These are phyloP conservation scores for Cheilosia grossa DNA, from an alignment of 2,888 invertebrate species.

Conservation along the genomic window DNA sequence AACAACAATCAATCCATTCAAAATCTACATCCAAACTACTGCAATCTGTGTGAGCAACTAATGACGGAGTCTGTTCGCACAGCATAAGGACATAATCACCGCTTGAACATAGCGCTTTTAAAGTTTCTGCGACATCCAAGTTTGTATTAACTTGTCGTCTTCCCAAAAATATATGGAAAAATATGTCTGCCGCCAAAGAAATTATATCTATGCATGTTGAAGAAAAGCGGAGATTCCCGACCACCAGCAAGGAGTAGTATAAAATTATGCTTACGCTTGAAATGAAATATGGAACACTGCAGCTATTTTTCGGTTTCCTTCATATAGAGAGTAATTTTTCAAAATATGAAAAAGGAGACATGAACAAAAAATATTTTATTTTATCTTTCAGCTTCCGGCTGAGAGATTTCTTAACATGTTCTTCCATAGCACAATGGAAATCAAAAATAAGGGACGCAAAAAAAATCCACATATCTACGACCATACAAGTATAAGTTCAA, in stretches of 20 bases:
- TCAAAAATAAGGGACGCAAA: slow-evolving; percentile 38
- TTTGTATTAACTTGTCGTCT: slow-evolving; percentile 22
- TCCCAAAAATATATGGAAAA: slow-evolving; percentile 24
- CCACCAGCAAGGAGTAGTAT: slow-evolving; percentile 17
- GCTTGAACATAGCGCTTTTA: background rate
- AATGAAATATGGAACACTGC: slow-evolving; percentile 58
- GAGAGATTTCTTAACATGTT: slow-evolving; percentile 60
- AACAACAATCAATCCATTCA: too few species aligned
- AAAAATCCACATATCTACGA: background rate
- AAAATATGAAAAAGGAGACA: slow-evolving; percentile 18
- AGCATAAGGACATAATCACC: too few species aligned
- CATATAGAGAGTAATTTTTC: slow-evolving; percentile 47
- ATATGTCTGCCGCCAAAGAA: slow-evolving; percentile 11
- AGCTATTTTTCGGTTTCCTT: slow-evolving; percentile 44
- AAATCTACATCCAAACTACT: too few species aligned
- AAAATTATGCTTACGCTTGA: slow-evolving; percentile 49
- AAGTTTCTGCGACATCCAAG: background rate
- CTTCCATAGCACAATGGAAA: slow-evolving; percentile 34
- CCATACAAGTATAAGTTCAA: slow-evolving; percentile 26
- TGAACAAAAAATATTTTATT: slow-evolving; percentile 38
- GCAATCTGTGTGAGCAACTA: too few species aligned
- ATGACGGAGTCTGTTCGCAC: too few species aligned
- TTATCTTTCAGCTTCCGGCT: slow-evolving; percentile 66
- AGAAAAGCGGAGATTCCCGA: background rate
- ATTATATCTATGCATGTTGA: background rate